Evolutionary conservation across 2,797 vertebrate genomes (phyloP), one percentile per base, ranked within the genome.

Genomic region (Xenops minutus): DNA sequence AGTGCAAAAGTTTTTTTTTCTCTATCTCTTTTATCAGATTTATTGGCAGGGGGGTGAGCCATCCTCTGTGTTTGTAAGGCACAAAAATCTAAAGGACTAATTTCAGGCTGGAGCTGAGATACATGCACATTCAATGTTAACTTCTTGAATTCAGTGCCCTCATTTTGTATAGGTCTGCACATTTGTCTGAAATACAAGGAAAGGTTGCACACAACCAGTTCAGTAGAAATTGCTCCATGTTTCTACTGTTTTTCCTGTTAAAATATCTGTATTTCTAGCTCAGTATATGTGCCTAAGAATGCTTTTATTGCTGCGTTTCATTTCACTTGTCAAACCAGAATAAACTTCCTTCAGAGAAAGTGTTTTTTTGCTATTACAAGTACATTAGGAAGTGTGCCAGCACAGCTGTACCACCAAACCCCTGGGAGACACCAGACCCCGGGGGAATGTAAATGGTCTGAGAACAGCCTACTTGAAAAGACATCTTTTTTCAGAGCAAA

Each of bases 311-410:
- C 54, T 51, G 59, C 73, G 77, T 86, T 72, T 93, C 66, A 93
- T 78, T 88, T 93, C 76, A 94, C 85, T 94, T 85, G 76, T 93
- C 66, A 89, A 92, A 93, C 34, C 59, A 83, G 58, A 83, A 93
- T 64, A 92, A 95, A 91, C 84, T 93, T 95, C 86, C 78, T 91
- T 71, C 21, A 18, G 92, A 93, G 58, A 94, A 96, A 93, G 94
- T 85, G 82, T 0, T 41, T 78, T 89, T 90, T 92, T 54, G 52
- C 75, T 87, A 74, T 80, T 93, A 72, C 46, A 69, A 91, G 79
- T 78, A 81, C 83, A 79, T 90, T 92, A 94, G 92, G 92, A 94
- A 76, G 56, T 39, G 18, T 64, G 90, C 86, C 93, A 93, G 83
- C 3, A 26, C 88, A 97, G 93, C 96, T 94, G 85, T 89, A 89